These are phyloP conservation scores for Smithornis capensis DNA, from an alignment of 2,113 vertebrate genomes.

Conservation along the genomic window DNA sequence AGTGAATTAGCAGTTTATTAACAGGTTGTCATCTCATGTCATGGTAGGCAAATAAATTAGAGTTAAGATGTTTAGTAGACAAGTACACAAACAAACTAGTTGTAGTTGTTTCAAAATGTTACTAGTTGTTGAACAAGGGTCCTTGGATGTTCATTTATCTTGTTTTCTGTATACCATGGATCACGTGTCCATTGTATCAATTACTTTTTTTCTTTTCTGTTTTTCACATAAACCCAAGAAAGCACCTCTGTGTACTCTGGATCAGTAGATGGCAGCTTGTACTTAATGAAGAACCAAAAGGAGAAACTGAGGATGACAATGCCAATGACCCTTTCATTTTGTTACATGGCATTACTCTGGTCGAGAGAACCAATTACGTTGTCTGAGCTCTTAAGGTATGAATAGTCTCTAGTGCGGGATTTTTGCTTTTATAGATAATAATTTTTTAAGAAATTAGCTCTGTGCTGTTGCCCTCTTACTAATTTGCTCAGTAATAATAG, in stretches of 20 bases:
- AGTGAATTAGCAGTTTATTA: neutral
- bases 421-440: neutral
- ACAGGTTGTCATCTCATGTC: neutral
- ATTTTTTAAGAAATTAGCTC: neutral
- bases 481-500: neutral
- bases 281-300: slow-evolving; percentile 45
- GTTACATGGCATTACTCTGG: slow-evolving; percentile 80
- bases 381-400: slow-evolving; percentile 79
- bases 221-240: slow-evolving; percentile 21
- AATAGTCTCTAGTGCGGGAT: neutral
- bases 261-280: slow-evolving; percentile 71
- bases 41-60: neutral
- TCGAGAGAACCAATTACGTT: slow-evolving; percentile 75
- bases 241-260: slow-evolving; percentile 68
- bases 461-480: neutral
- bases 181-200: neutral
- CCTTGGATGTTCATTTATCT: neutral
- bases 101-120: neutral
- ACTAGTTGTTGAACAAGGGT: neutral
- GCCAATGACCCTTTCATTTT: slow-evolving; percentile 79
- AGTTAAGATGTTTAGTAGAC: neutral
- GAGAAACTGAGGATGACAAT: slow-evolving; percentile 69
- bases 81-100: neutral
- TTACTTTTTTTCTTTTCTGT: neutral
- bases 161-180: neutral